These are phyloP conservation scores for Acanthosepion pharaonis DNA, from an alignment of 2,888 invertebrate genomes.

Conservation along the genomic window DNA sequence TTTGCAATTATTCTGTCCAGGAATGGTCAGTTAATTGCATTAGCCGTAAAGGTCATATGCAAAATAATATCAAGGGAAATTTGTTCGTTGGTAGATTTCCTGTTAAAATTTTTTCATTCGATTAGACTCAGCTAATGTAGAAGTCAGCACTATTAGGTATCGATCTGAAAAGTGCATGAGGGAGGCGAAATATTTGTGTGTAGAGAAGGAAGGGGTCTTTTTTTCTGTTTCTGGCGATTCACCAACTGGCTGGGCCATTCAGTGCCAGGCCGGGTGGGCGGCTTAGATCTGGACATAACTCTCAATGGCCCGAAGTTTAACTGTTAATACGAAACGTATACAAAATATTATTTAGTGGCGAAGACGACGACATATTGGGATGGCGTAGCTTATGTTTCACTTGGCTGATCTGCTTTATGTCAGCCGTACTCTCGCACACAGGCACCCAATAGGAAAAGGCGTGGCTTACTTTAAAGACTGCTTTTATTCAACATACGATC, in stretches of 20 bases:
- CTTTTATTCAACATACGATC: no score
- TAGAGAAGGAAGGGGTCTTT: background rate
- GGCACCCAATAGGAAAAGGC: background rate
- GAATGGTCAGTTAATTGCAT: background rate
- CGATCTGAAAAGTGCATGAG: background rate
- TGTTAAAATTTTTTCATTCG: conserved; percentile 21
- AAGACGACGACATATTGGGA: background rate
- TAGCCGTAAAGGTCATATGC: background rate
- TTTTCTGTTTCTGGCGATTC: background rate
- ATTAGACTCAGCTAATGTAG: background rate
- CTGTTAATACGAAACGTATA: background rate
- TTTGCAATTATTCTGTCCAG: background rate
- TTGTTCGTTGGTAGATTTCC: conserved; percentile 2
- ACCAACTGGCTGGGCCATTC: background rate
- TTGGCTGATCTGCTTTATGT: background rate
- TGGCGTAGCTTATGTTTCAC: background rate
- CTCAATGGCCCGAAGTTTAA: background rate
- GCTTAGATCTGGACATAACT: background rate
- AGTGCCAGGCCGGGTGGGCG: background rate
- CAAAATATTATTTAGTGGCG: conserved; percentile 2
- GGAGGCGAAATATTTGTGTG: background rate
- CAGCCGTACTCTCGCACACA: background rate
- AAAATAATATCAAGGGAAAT: background rate
- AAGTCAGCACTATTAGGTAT: background rate
- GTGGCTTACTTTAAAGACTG: background rate